These are phyloP conservation scores for Ursus arctos DNA, from an alignment of 2,113 vertebrate species.

Conservation along the genomic window DNA sequence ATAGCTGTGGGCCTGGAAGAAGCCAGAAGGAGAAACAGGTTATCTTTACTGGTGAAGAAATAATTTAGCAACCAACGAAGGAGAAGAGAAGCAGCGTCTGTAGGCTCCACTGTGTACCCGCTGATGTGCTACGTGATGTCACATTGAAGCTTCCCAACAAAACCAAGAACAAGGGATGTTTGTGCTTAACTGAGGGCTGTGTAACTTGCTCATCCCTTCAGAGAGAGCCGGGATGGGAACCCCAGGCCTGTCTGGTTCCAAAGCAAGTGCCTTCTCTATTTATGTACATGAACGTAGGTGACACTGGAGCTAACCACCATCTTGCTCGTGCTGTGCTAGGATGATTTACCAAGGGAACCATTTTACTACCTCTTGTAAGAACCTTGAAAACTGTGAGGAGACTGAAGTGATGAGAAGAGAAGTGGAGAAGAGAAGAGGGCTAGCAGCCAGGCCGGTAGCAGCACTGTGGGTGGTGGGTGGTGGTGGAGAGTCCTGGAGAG, in stretches of 20 bases:
- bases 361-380: slow-evolving; percentile 8
- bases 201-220: neutral
- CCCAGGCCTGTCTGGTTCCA: neutral
- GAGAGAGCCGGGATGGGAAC: neutral
- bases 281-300: neutral
- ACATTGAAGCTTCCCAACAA: neutral
- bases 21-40: slow-evolving; percentile 4
- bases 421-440: neutral
- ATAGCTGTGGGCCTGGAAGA: neutral
- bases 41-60: slow-evolving; percentile 33
- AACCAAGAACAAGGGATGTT: neutral
- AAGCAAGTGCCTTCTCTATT: neutral
- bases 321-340: neutral
- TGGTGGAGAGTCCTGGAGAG: neutral
- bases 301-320: neutral
- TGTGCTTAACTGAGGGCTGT: neutral
- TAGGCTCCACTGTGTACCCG: neutral
- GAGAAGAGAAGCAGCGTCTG: neutral
- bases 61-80: neutral
- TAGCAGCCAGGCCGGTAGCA: neutral
- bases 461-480: neutral
- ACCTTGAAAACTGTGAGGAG: neutral
- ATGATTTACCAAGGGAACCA: neutral
- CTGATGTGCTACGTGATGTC: neutral
- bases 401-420: neutral